Base-by-base conservation (phyloP, 2,797 vertebrate genomes). In the Gobio occitaniae region DNA sequence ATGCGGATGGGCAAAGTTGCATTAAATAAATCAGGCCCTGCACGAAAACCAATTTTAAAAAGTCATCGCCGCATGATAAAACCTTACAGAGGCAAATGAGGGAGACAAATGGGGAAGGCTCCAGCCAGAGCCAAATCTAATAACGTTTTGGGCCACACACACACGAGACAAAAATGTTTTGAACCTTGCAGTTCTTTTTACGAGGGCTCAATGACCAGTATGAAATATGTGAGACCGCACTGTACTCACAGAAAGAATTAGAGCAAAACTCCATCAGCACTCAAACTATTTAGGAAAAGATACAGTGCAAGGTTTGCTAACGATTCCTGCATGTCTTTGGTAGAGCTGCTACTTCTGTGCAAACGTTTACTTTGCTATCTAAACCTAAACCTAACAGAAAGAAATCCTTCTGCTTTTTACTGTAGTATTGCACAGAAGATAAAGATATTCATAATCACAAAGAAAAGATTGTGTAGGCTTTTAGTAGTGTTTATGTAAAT, bases 41-140 rank as follows among this genome's bases (percentile, higher is more conserved):
- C 75, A 86, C 29, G 83, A 90, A 87, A 90, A 89, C 54, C 78
- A 86, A 89, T 90, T 88, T 78, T 84, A 80, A 83, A 83, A 81
- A 89, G 84, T 74, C 76, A 54, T 76, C 52, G 47, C 79, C 13
- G 32, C 81, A 63, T 77, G 78, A 89, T 88, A 88, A 87, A 87
- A 88, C 84, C 78, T 88, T 85, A 89, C 86, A 81, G 86, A 90
- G 79, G 87, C 70, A 87, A 84, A 83, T 81, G 78, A 71, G 52
- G 44, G 36, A 87, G 83, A 88, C 84, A 79, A 83, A 85, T 77
- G 50, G 79, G 56, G 71, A 63, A 80, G 69, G 38, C 50, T 86
- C 77, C 87, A 38, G 56, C 70, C 70, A 80, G 56, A 72, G 10
- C 74, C n/a, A 25, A 74, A 72, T 88, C 83, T 84, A 88, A 88